Conservation (phyloP, 2,113 vertebrate genomes). For the Natator depressus region DNA sequence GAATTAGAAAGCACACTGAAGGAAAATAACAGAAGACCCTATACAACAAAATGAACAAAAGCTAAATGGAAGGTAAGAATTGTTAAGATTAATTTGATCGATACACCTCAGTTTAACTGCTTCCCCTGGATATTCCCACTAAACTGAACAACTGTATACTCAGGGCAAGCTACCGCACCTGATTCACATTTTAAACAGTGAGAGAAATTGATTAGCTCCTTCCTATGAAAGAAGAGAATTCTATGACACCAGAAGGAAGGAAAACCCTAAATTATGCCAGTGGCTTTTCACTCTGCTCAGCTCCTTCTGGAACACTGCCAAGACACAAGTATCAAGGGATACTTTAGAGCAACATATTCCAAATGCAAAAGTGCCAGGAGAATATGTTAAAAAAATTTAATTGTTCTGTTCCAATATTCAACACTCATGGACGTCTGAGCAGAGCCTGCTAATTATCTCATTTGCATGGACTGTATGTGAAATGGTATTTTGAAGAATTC, state of each 20-base stretch:
- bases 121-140: slow-evolving; percentile 32
- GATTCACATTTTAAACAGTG: slow-evolving; percentile 47
- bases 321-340: slow-evolving; percentile 21
- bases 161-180: background rate
- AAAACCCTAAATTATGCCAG: background rate
- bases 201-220: background rate
- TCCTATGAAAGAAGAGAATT: slow-evolving; percentile 21
- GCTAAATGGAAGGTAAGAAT: slow-evolving; percentile 30
- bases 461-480: slow-evolving; percentile 47
- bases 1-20: slow-evolving; percentile 18
- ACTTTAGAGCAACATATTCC: slow-evolving; percentile 50
- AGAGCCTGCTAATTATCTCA: slow-evolving; percentile 58
- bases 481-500: slow-evolving; percentile 50
- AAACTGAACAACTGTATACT: background rate
- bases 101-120: slow-evolving; percentile 49
- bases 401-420: slow-evolving; percentile 43
- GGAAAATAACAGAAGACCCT: background rate
- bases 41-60: background rate
- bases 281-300: slow-evolving; percentile 8
- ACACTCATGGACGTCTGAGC: slow-evolving; percentile 18
- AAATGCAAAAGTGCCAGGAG: slow-evolving; percentile 51
- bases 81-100: slow-evolving; percentile 39
- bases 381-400: slow-evolving; percentile 59
- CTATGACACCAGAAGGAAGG: slow-evolving; percentile 29
- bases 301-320: slow-evolving; percentile 50